phyloP scores from a whole-genome alignment of 2,888 invertebrate species.

The Tortrix viridana region DNA sequence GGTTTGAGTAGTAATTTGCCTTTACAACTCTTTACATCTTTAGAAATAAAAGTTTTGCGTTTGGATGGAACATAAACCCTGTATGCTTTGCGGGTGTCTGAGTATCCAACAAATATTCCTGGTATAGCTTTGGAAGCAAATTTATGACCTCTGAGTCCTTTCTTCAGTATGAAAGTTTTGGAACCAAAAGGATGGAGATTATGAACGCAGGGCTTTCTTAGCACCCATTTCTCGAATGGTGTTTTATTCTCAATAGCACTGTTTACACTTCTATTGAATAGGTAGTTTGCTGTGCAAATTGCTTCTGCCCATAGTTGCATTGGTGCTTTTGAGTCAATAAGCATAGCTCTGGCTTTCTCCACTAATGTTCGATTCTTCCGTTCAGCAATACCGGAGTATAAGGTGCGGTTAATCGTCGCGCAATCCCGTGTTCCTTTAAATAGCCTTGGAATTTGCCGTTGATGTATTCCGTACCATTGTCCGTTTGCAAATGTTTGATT shows the following conservation, averaged over 20 bases:
- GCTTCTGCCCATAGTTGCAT: too few species aligned
- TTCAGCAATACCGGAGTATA: too few species aligned
- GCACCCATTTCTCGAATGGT: constrained; percentile 4
- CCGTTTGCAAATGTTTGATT: too few species aligned
- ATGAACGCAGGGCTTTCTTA: not conserved
- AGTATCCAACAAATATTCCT: too few species aligned
- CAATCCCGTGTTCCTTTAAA: too few species aligned
- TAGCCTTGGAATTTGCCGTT: too few species aligned
- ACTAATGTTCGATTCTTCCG: too few species aligned
- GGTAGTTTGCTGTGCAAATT: constrained; percentile 1
- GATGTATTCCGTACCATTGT: too few species aligned
- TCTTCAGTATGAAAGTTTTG: constrained; percentile 4
- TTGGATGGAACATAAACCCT: not conserved
- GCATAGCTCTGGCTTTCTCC: too few species aligned
- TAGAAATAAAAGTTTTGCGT: not conserved
- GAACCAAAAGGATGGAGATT: too few species aligned
- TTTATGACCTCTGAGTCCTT: not conserved
- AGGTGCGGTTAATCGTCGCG: too few species aligned
- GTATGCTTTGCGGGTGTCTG: not conserved
- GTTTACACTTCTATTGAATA: not conserved
- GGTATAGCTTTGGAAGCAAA: constrained; percentile 1
- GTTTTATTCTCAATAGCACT: not conserved
- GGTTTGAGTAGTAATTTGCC: not conserved
- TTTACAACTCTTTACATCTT: not conserved
- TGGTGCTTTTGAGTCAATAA: too few species aligned